Evolutionary conservation across 2,888 invertebrate species (phyloP), one percentile per base, ranked within the genome.

Genomic region (Zeuzera pyrina): DNA sequence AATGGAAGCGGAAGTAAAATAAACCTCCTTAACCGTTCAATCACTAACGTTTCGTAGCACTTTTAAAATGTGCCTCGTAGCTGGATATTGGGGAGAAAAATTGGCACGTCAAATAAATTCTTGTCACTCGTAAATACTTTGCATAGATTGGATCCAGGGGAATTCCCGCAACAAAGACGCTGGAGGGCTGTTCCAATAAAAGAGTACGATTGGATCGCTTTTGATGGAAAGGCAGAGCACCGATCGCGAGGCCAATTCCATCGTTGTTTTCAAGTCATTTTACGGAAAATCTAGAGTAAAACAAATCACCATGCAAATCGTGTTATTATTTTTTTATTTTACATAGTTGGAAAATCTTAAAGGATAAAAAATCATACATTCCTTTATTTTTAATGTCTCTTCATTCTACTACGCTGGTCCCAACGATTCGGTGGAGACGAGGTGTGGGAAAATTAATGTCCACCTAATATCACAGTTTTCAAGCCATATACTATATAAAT

Each of bases 41-140:
- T 60, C 57, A 57, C 56, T 49, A 52, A 45, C 52, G 48, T 47
- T 46, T 11, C 28, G 12, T 41, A 41, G 31, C 41, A 48, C 58
- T 60, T 65, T 64, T 57, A 61, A 65, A 62, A 60, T 53, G 53
- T 51, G 51, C 44, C 52, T 43, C 42, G 36, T 42, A 49, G 36
- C 49, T 45, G 49, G 49, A 50, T 52, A 57, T 55, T 49, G 52
- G 44, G 50, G 46, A 56, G 57, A 62, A 66, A 69, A 69, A 69
- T 70, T 70, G 68, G 66, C 60, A 60, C 61, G 68, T 69, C 74
- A 68, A 73, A 76, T 72, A 73, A 72, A 76, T 73, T 74, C 73
- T 60, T 65, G 70, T 69, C 74, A 72, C 63, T 66, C 67, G 72
- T 70, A 73, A 76, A 78, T 72, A 72, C 73, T 78, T 76, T 73